These are phyloP conservation scores for Epicauta chinensis DNA, from an alignment of 1,140 invertebrate species.

Conservation along the genomic window DNA sequence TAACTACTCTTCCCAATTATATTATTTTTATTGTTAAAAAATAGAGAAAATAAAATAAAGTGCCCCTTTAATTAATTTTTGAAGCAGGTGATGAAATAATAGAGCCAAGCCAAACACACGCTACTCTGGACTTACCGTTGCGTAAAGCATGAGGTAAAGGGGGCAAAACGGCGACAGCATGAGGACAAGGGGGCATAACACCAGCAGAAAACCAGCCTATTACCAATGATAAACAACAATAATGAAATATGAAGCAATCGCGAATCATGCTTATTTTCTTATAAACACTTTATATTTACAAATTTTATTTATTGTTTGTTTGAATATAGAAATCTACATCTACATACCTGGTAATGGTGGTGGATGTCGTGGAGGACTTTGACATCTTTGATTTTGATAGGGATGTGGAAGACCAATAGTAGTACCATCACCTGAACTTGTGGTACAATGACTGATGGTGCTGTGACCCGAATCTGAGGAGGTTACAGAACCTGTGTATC, in stretches of 20 bases:
- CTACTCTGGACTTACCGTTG: conserved; percentile 40
- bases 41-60: background rate
- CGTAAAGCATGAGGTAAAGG: conserved; percentile 49
- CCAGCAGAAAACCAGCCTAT: conserved; percentile 40
- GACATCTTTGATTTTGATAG: conserved; percentile 33
- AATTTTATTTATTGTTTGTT: too few relatives aligned
- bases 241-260: conserved; percentile 33
- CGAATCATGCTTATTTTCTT: conserved; percentile 15
- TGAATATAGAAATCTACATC: conserved; percentile 4
- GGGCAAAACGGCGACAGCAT: conserved; percentile 60
- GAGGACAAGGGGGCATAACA: conserved; percentile 51
- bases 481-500: conserved; percentile 38
- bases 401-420: conserved; percentile 23
- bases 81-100: conserved; percentile 4
- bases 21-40: background rate
- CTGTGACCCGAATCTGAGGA: conserved; percentile 42
- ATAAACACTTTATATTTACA: too few relatives aligned
- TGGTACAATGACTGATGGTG: conserved; percentile 38
- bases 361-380: conserved; percentile 38
- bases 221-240: conserved; percentile 33
- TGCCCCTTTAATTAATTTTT: background rate
- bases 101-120: conserved; percentile 2
- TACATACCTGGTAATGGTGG: conserved; percentile 39
- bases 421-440: conserved; percentile 32
- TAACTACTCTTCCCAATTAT: too few relatives aligned